phyloP scores from a whole-genome alignment of 2,888 invertebrate species.

The Odontomyia ornata region DNA sequence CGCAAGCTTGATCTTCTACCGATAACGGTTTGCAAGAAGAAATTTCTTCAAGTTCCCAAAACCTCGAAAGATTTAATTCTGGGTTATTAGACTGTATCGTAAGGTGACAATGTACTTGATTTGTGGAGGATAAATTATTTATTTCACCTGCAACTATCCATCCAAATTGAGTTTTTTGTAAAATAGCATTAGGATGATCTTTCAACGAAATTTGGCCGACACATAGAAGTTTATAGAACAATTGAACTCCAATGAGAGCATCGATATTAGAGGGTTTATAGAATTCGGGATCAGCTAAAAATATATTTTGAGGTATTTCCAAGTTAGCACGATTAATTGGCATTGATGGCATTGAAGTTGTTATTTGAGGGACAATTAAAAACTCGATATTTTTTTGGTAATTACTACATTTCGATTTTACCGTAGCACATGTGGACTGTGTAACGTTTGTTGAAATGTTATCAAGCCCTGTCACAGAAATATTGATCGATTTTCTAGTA shows the following conservation, averaged over 20 bases:
- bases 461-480: no score
- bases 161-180: conserved; percentile 7
- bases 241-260: neutral
- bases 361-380: no score
- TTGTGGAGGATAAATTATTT: neutral
- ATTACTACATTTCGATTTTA: no score
- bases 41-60: conserved; percentile 12
- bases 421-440: no score
- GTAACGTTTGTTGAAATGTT: no score
- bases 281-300: no score
- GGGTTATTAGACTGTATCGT: neutral
- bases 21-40: neutral
- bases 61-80: no score
- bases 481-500: no score
- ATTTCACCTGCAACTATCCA: neutral
- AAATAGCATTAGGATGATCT: neutral
- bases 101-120: neutral
- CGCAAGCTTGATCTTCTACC: neutral
- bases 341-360: no score
- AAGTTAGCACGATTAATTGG: no score
- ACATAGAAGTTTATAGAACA: neutral
- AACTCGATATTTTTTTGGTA: no score
- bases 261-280: neutral
- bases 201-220: neutral
- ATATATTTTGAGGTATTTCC: no score